These are phyloP conservation scores for Bombyx mandarina DNA, from an alignment of 1,140 invertebrate species.

Conservation along the genomic window DNA sequence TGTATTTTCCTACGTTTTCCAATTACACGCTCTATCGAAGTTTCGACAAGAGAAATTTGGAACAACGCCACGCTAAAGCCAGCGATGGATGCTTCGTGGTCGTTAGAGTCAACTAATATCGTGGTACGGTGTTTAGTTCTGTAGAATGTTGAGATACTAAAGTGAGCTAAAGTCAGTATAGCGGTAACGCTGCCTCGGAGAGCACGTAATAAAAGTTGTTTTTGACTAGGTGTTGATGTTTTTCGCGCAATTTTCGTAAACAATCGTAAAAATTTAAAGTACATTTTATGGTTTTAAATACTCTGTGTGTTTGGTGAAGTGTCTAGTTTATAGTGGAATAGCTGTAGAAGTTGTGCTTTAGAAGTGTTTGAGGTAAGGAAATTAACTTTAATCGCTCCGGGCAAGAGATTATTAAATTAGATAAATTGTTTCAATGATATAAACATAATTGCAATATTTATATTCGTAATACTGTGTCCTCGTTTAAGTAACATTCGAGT, in stretches of 20 bases:
- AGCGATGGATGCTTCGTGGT: slow-evolving; percentile 7
- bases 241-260: slow-evolving; percentile 18
- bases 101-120: slow-evolving; percentile 3
- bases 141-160: slow-evolving; percentile 5
- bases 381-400: slow-evolving; percentile 2
- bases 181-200: slow-evolving; percentile 20
- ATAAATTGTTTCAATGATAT: too few relatives aligned
- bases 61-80: not conserved
- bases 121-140: not conserved
- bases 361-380: slow-evolving; percentile 1
- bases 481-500: too few relatives aligned
- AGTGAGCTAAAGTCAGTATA: slow-evolving; percentile 19
- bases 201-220: slow-evolving; percentile 10
- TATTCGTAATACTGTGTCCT: too few relatives aligned
- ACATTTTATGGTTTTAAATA: slow-evolving; percentile 19
- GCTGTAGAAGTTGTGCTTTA: slow-evolving; percentile 2
- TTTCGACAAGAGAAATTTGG: not conserved
- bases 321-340: slow-evolving; percentile 14
- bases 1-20: slow-evolving; percentile 3
- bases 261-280: slow-evolving; percentile 13
- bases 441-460: too few relatives aligned
- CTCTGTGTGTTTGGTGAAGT: slow-evolving; percentile 5
- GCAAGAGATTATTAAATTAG: too few relatives aligned
- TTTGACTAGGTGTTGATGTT: slow-evolving; percentile 11
- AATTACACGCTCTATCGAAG: not conserved